A percentile compares a stretch with the other conserved stretches of the same genome.
Conservation (phyloP, 1,140 invertebrate species). For the Papilio helenus region DNA sequence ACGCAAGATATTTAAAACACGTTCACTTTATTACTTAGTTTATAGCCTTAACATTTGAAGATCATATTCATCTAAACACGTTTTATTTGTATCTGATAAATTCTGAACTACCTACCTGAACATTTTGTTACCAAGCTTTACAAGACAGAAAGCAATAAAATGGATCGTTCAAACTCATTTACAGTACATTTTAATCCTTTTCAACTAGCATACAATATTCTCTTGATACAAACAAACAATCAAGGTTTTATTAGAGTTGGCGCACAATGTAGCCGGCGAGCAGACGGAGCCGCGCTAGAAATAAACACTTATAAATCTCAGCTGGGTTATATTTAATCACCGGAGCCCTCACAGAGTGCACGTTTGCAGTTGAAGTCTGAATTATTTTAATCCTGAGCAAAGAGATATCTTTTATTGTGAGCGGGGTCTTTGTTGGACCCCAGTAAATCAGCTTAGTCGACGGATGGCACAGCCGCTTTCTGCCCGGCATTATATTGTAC, state of each 20-base stretch:
- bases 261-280: constrained; percentile 58
- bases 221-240: constrained; percentile 56
- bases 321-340: constrained; percentile 77
- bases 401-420: constrained; percentile 72
- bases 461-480: constrained; percentile 69
- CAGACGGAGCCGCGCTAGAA: constrained; percentile 57
- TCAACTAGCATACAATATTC: constrained; percentile 56
- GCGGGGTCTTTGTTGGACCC: constrained; percentile 59
- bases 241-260: constrained; percentile 62
- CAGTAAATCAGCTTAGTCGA: constrained; percentile 78
- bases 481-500: constrained; percentile 62
- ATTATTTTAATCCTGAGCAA: constrained; percentile 76
- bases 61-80: background rate
- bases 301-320: constrained; percentile 80
- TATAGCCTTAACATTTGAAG: background rate
- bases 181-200: background rate
- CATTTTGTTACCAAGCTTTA: background rate
- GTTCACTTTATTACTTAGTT: background rate
- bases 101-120: background rate
- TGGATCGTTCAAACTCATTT: background rate
- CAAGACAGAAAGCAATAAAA: background rate
- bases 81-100: background rate
- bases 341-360: constrained; percentile 66
- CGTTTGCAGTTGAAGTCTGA: constrained; percentile 74
- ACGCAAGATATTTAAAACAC: background rate